phyloP scores from a whole-genome alignment of 2,888 invertebrate species.

The Timandra comae region DNA sequence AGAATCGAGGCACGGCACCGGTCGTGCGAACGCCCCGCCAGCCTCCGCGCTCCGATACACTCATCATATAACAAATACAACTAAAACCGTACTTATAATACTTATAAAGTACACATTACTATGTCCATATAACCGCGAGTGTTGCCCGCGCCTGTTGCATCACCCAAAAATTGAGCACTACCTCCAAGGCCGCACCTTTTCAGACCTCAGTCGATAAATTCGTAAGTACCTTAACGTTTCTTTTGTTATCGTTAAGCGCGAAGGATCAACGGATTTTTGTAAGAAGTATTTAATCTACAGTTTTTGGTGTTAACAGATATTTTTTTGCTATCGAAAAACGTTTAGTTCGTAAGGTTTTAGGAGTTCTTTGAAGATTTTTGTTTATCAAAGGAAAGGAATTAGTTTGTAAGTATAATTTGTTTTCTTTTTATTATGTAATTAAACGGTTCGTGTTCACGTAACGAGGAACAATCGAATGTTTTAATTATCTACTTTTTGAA shows the following conservation, averaged over 20 bases:
- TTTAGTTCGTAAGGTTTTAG: too few species aligned
- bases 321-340: too few species aligned
- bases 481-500: slow-evolving; percentile 9
- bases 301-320: too few species aligned
- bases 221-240: slow-evolving; percentile 44
- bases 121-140: slow-evolving; percentile 10
- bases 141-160: slow-evolving; percentile 51
- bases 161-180: slow-evolving; percentile 21
- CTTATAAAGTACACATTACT: slow-evolving; percentile 37
- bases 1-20: slow-evolving; percentile 61
- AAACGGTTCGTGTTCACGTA: slow-evolving; percentile 1
- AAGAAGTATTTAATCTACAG: neutral
- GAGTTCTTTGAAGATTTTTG: too few species aligned
- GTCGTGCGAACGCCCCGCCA: slow-evolving; percentile 62
- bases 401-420: too few species aligned
- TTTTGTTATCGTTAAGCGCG: slow-evolving; percentile 34
- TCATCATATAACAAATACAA: slow-evolving; percentile 27
- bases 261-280: slow-evolving; percentile 13
- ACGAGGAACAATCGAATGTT: slow-evolving; percentile 2
- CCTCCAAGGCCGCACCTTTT: slow-evolving; percentile 36
- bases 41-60: slow-evolving; percentile 31
- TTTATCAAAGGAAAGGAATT: too few species aligned
- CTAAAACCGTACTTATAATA: slow-evolving; percentile 18
- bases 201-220: slow-evolving; percentile 38
- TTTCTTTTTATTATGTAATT: slow-evolving; percentile 1